Percentiles rank a stretch among this genome's conserved stretches.
Conservation (phyloP, 2,797 vertebrate species). For the Microcaecilia unicolor region DNA sequence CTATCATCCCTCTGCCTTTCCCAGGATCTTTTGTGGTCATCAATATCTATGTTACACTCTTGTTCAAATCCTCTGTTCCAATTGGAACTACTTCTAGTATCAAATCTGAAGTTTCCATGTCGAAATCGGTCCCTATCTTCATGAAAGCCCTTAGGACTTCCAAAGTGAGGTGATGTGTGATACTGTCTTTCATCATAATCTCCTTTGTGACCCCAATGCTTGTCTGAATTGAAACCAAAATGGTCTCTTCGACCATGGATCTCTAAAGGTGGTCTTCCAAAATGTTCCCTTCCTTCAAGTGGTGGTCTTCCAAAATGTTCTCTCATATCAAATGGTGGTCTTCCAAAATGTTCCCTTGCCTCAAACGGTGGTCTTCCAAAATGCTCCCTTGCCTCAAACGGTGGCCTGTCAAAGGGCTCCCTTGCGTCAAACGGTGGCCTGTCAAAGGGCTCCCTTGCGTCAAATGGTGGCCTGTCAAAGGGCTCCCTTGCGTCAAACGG, state of each 20-base stretch:
- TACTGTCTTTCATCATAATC: conserved; percentile 92
- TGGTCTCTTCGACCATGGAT: conserved; percentile 70
- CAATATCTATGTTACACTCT: conserved; percentile 88
- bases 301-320: conserved; percentile 76
- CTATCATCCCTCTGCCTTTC: conserved; percentile 93
- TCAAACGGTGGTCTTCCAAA: conserved; percentile 62
- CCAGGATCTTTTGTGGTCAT: conserved; percentile 91
- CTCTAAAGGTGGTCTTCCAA: conserved; percentile 48
- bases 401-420: conserved; percentile 56
- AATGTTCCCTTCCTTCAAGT: conserved; percentile 73
- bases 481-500: conserved; percentile 77
- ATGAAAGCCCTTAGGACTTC: conserved; percentile 75
- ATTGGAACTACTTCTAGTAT: conserved; percentile 68
- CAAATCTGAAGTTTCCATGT: conserved; percentile 81
- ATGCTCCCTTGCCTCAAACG: conserved; percentile 60
- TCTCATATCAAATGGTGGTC: conserved; percentile 58
- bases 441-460: conserved; percentile 67
- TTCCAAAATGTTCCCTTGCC: conserved; percentile 58
- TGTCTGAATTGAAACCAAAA: conserved; percentile 82
- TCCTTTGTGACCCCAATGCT: conserved; percentile 87
- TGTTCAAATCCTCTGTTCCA: conserved; percentile 79
- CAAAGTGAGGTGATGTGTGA: conserved; percentile 55
- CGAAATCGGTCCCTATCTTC: conserved; percentile 74
- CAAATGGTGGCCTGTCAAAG: conserved; percentile 61
- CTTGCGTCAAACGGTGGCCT: conserved; percentile 74